Evolutionary conservation across 2,113 vertebrate genomes (phyloP), one percentile per base, ranked within the genome.

Genomic region (Megaceryle torquata): DNA sequence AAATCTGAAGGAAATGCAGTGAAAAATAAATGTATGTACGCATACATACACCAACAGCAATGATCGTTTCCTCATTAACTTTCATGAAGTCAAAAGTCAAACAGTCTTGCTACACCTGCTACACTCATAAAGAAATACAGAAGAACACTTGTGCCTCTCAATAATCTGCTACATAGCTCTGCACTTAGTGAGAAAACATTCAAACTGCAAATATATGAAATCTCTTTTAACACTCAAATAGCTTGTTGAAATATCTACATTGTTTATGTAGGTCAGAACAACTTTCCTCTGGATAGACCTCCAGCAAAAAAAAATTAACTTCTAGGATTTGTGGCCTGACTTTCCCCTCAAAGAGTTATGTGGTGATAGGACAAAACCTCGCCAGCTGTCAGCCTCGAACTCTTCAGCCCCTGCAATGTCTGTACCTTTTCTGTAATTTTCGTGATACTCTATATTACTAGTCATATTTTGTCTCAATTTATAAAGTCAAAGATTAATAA

Each of bases 41-140:
- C 8, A 8, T 1, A 24, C 10, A 64, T 8, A n/a, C 3, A 24
- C 28, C 31, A 69, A n/a, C 25, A 82, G 51, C 61, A 78, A 7
- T 3, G 24, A 11, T 0, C 10, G 8, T 2, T 51, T 48, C 60
- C 33, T 76, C 50, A 25, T 24, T 5, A 44, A 57, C 9, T 78
- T 69, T 43, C 51, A 31, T 1, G 4, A 22, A 64, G 33, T 6
- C 41, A 39, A 88, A 74, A 53, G 44, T 8, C 17, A 64, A 41
- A 33, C 56, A 39, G 35, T 28, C 60, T 63, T 63, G 37, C 35
- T 63, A 37, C 60, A 37, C 59, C 53, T 70, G 37, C 31, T 24
- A 18, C 0, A 1, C 43, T 33, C 1, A 1, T 31, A 11, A 70
- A 43, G 28, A 39, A 79, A 65, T 13, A 54, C 29, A 15, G 17